These are phyloP conservation scores for Acronicta leporina DNA, from an alignment of 2,888 invertebrate species.

Conservation along the genomic window DNA sequence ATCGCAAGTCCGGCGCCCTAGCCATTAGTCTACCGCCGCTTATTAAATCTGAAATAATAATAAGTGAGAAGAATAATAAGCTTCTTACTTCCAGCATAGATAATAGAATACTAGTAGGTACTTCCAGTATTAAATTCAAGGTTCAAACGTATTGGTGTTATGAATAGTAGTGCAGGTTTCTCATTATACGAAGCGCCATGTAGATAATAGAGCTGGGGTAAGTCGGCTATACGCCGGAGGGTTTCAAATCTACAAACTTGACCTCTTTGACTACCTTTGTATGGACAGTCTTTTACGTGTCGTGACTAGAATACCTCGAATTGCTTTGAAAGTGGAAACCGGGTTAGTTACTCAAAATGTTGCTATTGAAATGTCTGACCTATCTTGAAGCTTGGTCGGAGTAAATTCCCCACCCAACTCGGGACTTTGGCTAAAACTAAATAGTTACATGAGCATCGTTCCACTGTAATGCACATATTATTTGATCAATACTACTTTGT, in stretches of 20 bases:
- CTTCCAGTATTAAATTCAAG: too few relatives aligned
- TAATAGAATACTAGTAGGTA: too few relatives aligned
- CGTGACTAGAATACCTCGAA: constrained; percentile 17
- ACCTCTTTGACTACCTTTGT: constrained; percentile 44
- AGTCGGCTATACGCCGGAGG: constrained; percentile 24
- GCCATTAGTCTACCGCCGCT: too few relatives aligned
- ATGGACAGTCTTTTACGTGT: constrained; percentile 32
- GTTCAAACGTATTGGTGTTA: too few relatives aligned
- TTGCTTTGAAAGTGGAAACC: constrained; percentile 16
- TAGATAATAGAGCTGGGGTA: constrained; percentile 1
- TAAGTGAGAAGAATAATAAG: too few relatives aligned
- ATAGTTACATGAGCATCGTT: constrained; percentile 5
- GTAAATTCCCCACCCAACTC: constrained; percentile 4
- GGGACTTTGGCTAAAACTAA: not conserved
- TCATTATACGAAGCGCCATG: not conserved
- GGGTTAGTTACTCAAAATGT: constrained; percentile 16
- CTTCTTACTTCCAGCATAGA: too few relatives aligned
- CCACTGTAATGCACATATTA: not conserved
- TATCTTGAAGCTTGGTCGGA: constrained; percentile 1
- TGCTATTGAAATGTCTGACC: not conserved
- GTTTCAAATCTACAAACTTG: constrained; percentile 22
- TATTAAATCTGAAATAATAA: too few relatives aligned
- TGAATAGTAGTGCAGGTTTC: not conserved
- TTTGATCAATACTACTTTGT: too few relatives aligned
- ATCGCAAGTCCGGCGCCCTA: too few relatives aligned